These are phyloP conservation scores for Podabrus alpinus DNA, from an alignment of 2,888 invertebrate species.

Conservation along the genomic window DNA sequence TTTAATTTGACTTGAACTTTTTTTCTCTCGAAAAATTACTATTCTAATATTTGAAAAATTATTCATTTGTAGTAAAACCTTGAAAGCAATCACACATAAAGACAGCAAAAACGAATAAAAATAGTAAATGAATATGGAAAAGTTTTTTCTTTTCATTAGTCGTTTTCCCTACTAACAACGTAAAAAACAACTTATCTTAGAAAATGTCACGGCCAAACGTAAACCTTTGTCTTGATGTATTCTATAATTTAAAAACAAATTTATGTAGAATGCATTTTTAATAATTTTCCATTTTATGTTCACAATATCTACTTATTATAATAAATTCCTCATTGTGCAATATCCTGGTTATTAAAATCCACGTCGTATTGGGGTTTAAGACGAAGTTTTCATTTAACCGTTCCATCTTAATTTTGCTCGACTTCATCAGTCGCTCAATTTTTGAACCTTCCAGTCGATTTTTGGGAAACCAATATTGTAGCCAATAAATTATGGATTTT, in stretches of 20 bases:
- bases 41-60: background rate
- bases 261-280: background rate
- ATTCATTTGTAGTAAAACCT: conserved; percentile 11
- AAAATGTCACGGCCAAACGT: conserved; percentile 30
- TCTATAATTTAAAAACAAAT: background rate
- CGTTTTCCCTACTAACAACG: conserved; percentile 5
- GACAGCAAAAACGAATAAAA: conserved; percentile 8
- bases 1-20: background rate
- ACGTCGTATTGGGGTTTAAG: background rate
- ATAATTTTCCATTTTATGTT: background rate
- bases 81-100: conserved; percentile 5
- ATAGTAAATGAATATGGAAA: conserved; percentile 23
- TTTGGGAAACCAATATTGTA: too few relatives aligned
- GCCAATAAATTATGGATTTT: background rate
- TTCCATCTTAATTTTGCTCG: too few relatives aligned
- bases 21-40: background rate
- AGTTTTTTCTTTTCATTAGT: conserved; percentile 12
- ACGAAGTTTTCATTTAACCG: background rate
- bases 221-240: conserved; percentile 13
- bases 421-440: background rate
- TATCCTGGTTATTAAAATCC: background rate
- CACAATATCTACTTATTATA: too few relatives aligned
- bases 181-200: conserved; percentile 9
- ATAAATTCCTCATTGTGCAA: background rate
- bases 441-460: background rate